Percentiles rank a stretch among this genome's conserved stretches.
These are phyloP conservation scores for Hippasteria phrygiana DNA, from an alignment of 53 echinoderm and acorn worm genomes.

Conservation along the genomic window DNA sequence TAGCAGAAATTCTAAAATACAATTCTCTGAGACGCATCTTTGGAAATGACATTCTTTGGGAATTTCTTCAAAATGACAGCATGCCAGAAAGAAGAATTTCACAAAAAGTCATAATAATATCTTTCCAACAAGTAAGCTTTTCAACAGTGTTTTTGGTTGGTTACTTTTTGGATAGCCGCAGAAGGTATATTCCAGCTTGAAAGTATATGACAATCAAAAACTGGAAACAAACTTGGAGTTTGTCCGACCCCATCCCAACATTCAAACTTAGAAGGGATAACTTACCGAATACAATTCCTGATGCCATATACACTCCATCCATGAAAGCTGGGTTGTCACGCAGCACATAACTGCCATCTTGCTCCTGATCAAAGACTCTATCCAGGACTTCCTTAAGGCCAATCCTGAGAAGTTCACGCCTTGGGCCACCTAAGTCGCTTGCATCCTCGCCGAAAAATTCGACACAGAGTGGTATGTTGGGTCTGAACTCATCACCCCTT, in stretches of 20 bases:
- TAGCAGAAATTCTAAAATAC: too few species aligned
- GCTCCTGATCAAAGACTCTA: background rate
- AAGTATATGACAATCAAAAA: too few species aligned
- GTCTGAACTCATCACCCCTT: background rate
- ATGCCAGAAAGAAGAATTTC: too few species aligned
- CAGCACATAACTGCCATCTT: slow-evolving; percentile 8
- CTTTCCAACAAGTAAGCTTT: too few species aligned
- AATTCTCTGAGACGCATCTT: too few species aligned
- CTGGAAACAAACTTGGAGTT: background rate
- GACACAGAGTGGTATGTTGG: background rate
- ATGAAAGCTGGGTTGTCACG: background rate
- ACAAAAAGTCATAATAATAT: too few species aligned
- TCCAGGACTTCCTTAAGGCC: background rate
- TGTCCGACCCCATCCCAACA: too few species aligned
- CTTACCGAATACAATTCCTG: slow-evolving; percentile 2
- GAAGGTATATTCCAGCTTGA: too few species aligned
- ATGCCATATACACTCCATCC: background rate
- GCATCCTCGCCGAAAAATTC: slow-evolving; percentile 7
- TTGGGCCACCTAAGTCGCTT: background rate
- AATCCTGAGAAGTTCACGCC: background rate
- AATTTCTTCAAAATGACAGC: too few species aligned
- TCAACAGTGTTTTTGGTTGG: too few species aligned
- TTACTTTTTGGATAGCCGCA: too few species aligned
- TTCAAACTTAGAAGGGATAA: background rate
- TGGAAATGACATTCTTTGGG: too few species aligned